Evolutionary conservation across 2,888 invertebrate genomes (phyloP).

Genomic region (Drosophila trichaetosa): DNA sequence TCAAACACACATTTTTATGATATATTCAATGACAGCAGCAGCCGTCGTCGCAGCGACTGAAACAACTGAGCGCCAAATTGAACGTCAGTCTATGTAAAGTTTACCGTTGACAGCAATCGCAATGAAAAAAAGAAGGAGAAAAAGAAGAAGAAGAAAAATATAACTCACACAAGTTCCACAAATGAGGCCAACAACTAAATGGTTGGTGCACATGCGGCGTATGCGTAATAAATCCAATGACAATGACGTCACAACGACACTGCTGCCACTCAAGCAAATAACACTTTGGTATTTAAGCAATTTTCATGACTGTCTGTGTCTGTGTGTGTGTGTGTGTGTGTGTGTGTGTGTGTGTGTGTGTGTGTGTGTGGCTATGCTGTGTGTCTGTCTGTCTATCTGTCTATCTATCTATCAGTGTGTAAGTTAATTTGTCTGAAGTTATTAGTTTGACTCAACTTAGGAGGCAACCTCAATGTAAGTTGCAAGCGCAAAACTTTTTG

Average conservation of each 20-base stretch:
- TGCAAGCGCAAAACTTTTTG: conserved; percentile 42
- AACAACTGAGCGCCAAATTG: conserved; percentile 45
- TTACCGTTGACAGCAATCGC: conserved; percentile 40
- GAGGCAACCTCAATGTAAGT: conserved; percentile 52
- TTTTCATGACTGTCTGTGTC: conserved; percentile 36
- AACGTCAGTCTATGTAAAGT: conserved; percentile 47
- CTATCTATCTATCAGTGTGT: conserved; percentile 13
- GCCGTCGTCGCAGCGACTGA: conserved; percentile 9
- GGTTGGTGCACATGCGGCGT: conserved; percentile 59
- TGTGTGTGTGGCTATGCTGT: conserved; percentile 8
- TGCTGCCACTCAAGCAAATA: conserved; percentile 55
- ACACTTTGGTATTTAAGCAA: conserved; percentile 63
- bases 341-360: not conserved
- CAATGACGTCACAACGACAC: conserved; percentile 54
- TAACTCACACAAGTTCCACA: conserved; percentile 3
- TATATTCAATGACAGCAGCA: conserved; percentile 70
- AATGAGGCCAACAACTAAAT: conserved; percentile 63
- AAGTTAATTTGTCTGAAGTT: conserved; percentile 63
- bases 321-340: too few relatives aligned
- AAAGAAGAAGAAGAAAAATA: conserved; percentile 4
- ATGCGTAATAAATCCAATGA: conserved; percentile 68
- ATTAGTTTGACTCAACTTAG: conserved; percentile 52
- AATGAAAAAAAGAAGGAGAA: not conserved
- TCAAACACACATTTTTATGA: conserved; percentile 79
- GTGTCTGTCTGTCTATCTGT: not conserved